Evolutionary conservation across 2,113 vertebrate species (phyloP), one percentile per base, ranked within the genome.

Genomic region (Symphodus melops): DNA sequence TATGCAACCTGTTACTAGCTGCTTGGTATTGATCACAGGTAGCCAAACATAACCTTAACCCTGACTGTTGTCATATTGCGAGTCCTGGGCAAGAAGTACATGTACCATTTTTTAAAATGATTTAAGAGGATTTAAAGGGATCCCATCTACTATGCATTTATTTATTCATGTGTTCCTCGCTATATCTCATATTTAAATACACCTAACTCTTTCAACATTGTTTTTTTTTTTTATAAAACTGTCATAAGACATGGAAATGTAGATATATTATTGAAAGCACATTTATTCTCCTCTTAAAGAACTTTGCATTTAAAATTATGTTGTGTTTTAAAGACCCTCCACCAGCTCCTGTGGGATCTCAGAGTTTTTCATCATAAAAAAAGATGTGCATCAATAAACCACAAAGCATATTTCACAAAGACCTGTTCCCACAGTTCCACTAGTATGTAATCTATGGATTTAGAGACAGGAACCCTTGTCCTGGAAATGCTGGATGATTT

Each of bases 401-500:
- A 62, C 44, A 63, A 58, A 49, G 54, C 19, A 1, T 9, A 17
- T 79, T 75, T 46, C 69, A 44, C 68, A 56, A 69, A 48, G 11
- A 28, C 53, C 23, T 48, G 82, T 86, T 89, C 86, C 74, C 85
- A 89, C 68, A 74, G 48, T 23, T 19, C 28, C 19, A 8, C 70
- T 2, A 0, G 46, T 81, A 68, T 61, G 76, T 83, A 76, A 88
- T 89, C 85, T 81, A 88, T 90, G 84, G 83, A 85, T 91, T 89
- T 69, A 70, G 78, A 61, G 66, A 77, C 81, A 81, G 84, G 77
- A 89, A 86, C 82, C 79, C 17, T 25, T 70, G 85, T 88, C 84
- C 80, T 86, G 87, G 69, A 90, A 84, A 82, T 82, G 84, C 79
- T 60, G 85, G 81, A 89, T 91, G 76, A 90, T 77, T 92, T 88